Percentiles rank a stretch among this genome's conserved stretches.
Evolutionary conservation across 1,140 invertebrate species (phyloP).

Genomic region (Ectropis grisescens): DNA sequence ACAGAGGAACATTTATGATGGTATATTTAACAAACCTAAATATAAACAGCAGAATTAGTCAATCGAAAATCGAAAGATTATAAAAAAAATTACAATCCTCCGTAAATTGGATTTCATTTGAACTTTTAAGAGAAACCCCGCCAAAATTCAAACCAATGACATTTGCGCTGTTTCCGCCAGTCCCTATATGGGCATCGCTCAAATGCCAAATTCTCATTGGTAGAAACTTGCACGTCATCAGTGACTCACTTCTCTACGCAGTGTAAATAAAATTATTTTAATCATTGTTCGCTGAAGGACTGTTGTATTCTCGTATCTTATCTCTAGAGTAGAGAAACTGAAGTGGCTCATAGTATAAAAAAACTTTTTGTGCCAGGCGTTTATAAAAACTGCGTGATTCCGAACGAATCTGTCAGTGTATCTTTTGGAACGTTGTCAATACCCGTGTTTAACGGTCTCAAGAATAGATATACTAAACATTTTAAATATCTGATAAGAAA

Average conservation of each 20-base stretch:
- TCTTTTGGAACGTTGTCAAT: slow-evolving; percentile 40
- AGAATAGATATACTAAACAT: too few relatives aligned
- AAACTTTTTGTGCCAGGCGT: slow-evolving; percentile 14
- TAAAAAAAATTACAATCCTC: too few relatives aligned
- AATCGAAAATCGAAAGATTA: too few relatives aligned
- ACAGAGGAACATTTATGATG: too few relatives aligned
- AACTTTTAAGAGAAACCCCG: too few relatives aligned
- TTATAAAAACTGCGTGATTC: too few relatives aligned
- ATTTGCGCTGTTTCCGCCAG: slow-evolving; percentile 35
- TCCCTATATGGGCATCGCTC: slow-evolving; percentile 65
- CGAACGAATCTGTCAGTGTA: slow-evolving; percentile 23
- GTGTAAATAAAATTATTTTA: slow-evolving; percentile 14
- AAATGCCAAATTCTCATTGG: slow-evolving; percentile 53
- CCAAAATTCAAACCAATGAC: slow-evolving; percentile 29
- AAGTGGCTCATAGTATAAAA: slow-evolving; percentile 27
- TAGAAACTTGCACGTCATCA: slow-evolving; percentile 36
- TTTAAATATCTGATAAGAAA: too few relatives aligned
- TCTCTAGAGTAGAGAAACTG: slow-evolving; percentile 20
- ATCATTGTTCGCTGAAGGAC: slow-evolving; percentile 27
- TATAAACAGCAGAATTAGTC: too few relatives aligned
- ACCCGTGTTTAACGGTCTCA: too few relatives aligned
- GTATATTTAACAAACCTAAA: too few relatives aligned
- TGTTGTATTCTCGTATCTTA: slow-evolving; percentile 37
- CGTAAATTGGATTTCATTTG: too few relatives aligned
- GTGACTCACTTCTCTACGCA: slow-evolving; percentile 51